A percentile compares a stretch with the other conserved stretches of the same genome.
These are phyloP conservation scores for Genyomyrus donnyi DNA, from an alignment of 2,113 vertebrate genomes.

Conservation along the genomic window DNA sequence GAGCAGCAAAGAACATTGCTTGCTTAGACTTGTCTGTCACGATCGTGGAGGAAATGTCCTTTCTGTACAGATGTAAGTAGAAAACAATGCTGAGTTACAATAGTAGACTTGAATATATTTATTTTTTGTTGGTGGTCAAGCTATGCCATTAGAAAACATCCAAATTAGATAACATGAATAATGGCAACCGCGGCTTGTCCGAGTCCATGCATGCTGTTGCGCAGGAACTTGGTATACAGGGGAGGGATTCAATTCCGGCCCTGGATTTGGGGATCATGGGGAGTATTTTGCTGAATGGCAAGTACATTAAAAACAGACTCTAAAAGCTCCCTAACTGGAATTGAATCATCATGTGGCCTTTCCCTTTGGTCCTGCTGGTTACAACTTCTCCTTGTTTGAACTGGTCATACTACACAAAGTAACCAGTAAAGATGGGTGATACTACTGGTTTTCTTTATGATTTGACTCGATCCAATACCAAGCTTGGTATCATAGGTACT, in stretches of 20 bases:
- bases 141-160: background rate
- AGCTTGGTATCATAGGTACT: background rate
- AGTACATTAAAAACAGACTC: background rate
- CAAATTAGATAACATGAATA: background rate
- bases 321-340: background rate
- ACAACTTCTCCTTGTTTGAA: background rate
- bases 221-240: background rate
- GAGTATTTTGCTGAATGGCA: background rate
- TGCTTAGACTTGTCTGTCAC: background rate
- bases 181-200: background rate
- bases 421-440: background rate
- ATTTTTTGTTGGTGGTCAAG: background rate
- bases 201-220: background rate
- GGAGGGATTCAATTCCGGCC: background rate
- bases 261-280: background rate
- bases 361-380: background rate
- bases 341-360: background rate
- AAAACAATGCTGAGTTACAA: background rate
- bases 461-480: background rate
- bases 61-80: background rate
- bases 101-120: background rate
- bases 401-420: background rate
- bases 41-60: background rate
- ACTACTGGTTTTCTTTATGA: background rate
- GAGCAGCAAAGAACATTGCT: background rate